Evolutionary conservation across 2,888 invertebrate species (phyloP), one percentile per base, ranked within the genome.

Genomic region (Aphidius colemani): DNA sequence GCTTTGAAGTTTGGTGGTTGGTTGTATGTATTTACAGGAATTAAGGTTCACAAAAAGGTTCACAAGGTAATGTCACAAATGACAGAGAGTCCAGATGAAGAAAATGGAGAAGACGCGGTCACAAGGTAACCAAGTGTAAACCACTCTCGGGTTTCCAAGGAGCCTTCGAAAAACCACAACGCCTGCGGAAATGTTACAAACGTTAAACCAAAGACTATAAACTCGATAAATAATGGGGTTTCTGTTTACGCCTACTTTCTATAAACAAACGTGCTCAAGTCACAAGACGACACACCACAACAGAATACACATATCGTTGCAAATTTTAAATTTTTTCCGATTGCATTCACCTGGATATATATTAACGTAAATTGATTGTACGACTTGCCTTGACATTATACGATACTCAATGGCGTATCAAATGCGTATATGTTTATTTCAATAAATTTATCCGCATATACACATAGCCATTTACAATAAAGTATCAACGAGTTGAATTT

Each of bases 161-260:
- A 61, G 48, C 44, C 62, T 49, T 65, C 51, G 62, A 58, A 65
- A 30, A 66, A 67, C 63, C 62, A 62, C 66, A 64, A 62, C 58
- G 67, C 59, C 62, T 50, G 65, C 62, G 65, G 62, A 65, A 67
- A 68, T 61, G 61, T 64, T 57, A 61, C 61, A 61, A 61, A 58
- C 62, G 44, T 50, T 65, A 65, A 60, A 53, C 60, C 59, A 55
- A 56, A 59, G 66, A 65, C 63, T 64, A 67, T 70, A 70, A 70
- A 70, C 65, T 65, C 55, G 65, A 65, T 67, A 70, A 71, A 70
- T 71, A 71, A 72, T 69, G 68, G 66, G 69, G 62, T 67, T 70
- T 66, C 61, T 63, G 69, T 66, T 70, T 67, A 69, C 70, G 70
- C 68, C 69, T 68, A 68, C 69, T 61, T 67, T 70, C 66, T 10